Base-by-base conservation (phyloP, 1,140 invertebrate genomes). In the Drosophila oshimai region DNA sequence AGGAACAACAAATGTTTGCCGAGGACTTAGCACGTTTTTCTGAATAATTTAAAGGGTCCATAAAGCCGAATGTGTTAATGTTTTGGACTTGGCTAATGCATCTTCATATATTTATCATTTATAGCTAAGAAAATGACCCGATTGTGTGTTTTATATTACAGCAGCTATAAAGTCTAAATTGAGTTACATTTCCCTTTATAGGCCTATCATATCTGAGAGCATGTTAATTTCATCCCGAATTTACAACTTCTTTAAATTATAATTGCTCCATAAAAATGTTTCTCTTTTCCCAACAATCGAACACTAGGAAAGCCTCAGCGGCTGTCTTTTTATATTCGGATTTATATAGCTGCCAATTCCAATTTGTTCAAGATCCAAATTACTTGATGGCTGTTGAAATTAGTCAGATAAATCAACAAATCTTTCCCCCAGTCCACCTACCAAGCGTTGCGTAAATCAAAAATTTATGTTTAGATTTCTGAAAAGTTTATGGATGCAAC, bases 321-420 rank as follows among this genome's bases (percentile, higher is more conserved):
- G 3, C 10, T 4, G 13, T 37, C 6, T 46, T 41, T 34, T 37
- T 41, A 26, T 15, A 22, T 22, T 4, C 28, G 4, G 6, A 10
- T 34, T 13, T 47, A 39, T 33, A 37, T 42, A 34, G 61, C 45
- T 37, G 58, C 37, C 57, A 51, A 54, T 39, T 57, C 26, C 67
- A 80, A 87, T 86, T 87, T 87, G 81, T 86, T 62, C 18, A 10
- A 50, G 47, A 44, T 13, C 60, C 41, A 86, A 74, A 86, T 84
- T 72, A 79, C 47, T 84, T 60, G 74, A 83, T 84, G 68, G 69
- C 76, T 79, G 70, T 74, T 53, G 76, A 81, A 77, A 83, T 83
- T 51, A 72, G 41, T 49, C 18, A 37, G 28, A 86, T 86, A 84
- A 86, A 86, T 87, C 72, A 78, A 67, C 39, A 31, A 45, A 36